Evolutionary conservation across 92 coral and sea anemone species (phyloP), one percentile per base, ranked within the genome.

Genomic region (Epizoanthus illoricatus): DNA sequence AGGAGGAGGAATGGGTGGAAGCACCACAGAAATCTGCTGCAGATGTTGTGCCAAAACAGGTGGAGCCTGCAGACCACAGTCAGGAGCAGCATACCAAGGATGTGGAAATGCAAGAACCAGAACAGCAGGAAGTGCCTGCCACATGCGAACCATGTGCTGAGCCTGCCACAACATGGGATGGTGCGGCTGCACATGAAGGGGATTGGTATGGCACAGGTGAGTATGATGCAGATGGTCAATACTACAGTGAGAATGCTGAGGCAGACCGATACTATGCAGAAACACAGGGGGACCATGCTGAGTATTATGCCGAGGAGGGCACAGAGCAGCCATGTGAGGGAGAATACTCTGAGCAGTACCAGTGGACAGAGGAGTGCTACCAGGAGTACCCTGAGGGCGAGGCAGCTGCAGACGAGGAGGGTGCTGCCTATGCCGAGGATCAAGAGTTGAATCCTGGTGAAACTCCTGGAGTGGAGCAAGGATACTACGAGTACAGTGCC

Each of bases 381-480:
- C 82, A 78, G 39, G 43, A 78, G 39, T 20, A 62, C 33, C 72
- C 82, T 0, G 86, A 74, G 52, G 89, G 74, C 6, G 84, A 73
- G 74, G 87, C 7, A 55, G 70, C 28, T 23, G 83, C 52, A 43
- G 65, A 70, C 41, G 90, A 41, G 39, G 83, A 85, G 83, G 89
- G 71, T 88, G 83, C 33, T 43, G 83, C 23, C 59, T 43, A 45
- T 85, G 74, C 52, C 42, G 85, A 85, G 68, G 83, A 84, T 58
- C 76, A 66, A 65, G 88, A 85, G 86, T 80, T 86, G 89, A 81
- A 59, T 24, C 21, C 76, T 69, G 66, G 82, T 79, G 90, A 79
- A 21, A 72, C 63, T 20, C 73, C 70, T 64, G 88, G 67, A 57
- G 79, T 39, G 58, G 76, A 86, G 56, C 66, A 63, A 58, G 86